These are phyloP conservation scores for Drosophila neocordata DNA, from an alignment of 1,140 invertebrate species.

Conservation along the genomic window DNA sequence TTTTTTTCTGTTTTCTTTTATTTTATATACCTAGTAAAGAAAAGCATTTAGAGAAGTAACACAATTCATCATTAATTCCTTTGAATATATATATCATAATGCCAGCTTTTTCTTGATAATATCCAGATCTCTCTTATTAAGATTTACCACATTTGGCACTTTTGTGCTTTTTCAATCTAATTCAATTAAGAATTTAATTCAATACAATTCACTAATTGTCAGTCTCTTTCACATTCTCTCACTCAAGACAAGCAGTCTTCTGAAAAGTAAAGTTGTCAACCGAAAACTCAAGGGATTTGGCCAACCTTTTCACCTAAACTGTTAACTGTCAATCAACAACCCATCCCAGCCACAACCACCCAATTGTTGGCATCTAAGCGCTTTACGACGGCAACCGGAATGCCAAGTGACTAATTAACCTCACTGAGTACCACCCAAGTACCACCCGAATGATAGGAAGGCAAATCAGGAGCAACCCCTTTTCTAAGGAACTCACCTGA, in stretches of 20 bases:
- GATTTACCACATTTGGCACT: no score
- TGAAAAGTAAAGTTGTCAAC: not conserved
- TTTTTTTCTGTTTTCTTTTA: no score
- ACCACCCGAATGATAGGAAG: not conserved
- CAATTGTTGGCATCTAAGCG: slow-evolving; percentile 30
- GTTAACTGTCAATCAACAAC: slow-evolving; percentile 7
- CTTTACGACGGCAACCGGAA: slow-evolving; percentile 22
- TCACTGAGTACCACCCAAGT: not conserved
- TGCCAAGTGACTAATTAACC: slow-evolving; percentile 47
- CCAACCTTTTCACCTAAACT: not conserved
- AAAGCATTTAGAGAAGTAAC: no score
- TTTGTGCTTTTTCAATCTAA: no score
- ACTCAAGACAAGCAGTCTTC: not conserved
- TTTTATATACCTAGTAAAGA: no score
- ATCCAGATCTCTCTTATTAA: no score
- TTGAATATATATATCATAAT: no score
- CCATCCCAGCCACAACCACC: slow-evolving; percentile 16
- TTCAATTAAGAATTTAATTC: slow-evolving; percentile 11
- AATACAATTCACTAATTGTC: slow-evolving; percentile 34
- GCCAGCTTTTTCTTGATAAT: no score
- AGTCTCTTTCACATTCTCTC: not conserved
- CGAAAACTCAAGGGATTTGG: not conserved
- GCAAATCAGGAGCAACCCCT: slow-evolving; percentile 27
- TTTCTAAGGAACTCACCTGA: slow-evolving; percentile 87
- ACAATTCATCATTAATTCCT: no score